Base-by-base conservation (phyloP, 2,113 vertebrate genomes). In the Corapipo altera region DNA sequence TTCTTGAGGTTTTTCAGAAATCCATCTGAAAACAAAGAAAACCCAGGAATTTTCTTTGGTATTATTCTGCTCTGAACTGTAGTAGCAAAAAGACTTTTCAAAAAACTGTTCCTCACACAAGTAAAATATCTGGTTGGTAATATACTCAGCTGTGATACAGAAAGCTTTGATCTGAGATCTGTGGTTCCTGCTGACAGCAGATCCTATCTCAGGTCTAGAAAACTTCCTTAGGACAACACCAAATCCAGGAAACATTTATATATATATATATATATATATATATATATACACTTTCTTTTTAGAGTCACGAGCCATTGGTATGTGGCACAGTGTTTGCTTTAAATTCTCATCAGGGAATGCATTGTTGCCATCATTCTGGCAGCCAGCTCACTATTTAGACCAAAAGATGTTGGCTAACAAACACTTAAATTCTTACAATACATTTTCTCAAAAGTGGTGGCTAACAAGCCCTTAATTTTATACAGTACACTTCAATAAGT, bases 261-360 rank as follows among this genome's bases (percentile, higher is more conserved):
- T n/a, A n/a, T n/a, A n/a, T 15, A 23, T 48, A 23, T 51, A 26
- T 51, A 26, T 26, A 26, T 43, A 43, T 41, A 41, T 43, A 15
- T 43, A 43, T 43, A 12, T 44, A 44, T 43, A 7, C 9, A 46
- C 46, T 48, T 49, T 49, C 48, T 49, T 49, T 14, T 49, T 52
- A 37, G 37, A 35, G 54, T 37, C 54, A 32, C 3, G 0, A 44
- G 22, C 22, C 20, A 1, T 19, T 52, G 54, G 33, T 37, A 28
- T 9, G 4, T 18, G 9, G 54, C 10, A 5, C 13, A 14, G 52
- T 52, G 18, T 28, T 61, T 0, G 0, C 27, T 33, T 15, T 52
- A 70, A 77, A 46, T 70, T 39, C 33, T 46, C 61, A 46, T 46
- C 55, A 37, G 39, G 18, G n/a, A n/a, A n/a, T 46, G 22, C 24